phyloP scores from a whole-genome alignment of 2,888 invertebrate species.

The Mesochorus sp. region DNA sequence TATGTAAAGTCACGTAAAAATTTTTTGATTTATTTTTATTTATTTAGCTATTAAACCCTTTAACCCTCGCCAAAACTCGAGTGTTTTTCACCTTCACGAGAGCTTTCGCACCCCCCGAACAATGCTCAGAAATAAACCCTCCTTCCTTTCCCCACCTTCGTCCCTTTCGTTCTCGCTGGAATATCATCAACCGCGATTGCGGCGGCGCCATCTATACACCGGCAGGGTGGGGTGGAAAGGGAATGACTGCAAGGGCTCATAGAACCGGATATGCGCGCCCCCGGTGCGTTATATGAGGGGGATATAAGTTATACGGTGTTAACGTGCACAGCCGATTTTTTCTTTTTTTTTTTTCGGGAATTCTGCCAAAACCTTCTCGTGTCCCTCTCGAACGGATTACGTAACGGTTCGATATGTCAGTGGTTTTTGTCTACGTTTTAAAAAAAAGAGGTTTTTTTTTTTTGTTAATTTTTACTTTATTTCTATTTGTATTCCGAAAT shows the following conservation, averaged over 20 bases:
- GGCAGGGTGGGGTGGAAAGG: background rate
- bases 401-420: constrained; percentile 70
- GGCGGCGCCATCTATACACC: background rate
- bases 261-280: constrained; percentile 50
- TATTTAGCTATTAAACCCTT: constrained; percentile 32
- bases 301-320: constrained; percentile 57
- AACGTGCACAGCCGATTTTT: constrained; percentile 39
- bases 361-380: constrained; percentile 12
- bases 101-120: constrained; percentile 37
- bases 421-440: constrained; percentile 13
- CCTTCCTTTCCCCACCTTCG: background rate
- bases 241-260: constrained; percentile 16
- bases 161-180: constrained; percentile 20
- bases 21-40: constrained; percentile 2
- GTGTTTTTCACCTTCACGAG: constrained; percentile 3
- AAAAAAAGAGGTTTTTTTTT: constrained; percentile 15
- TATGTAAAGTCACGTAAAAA: constrained; percentile 47
- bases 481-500: too few relatives aligned
- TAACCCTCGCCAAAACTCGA: constrained; percentile 4
- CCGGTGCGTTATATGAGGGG: constrained; percentile 50
- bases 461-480: too few relatives aligned
- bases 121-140: constrained; percentile 36
- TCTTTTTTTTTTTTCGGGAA: constrained; percentile 27
- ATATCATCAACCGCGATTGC: constrained; percentile 45
- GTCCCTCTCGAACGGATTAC: constrained; percentile 59